Percentiles rank a stretch among this genome's conserved stretches.
Evolutionary conservation across 2,113 vertebrate species (phyloP).

Genomic region (Lichenostomus cassidix): DNA sequence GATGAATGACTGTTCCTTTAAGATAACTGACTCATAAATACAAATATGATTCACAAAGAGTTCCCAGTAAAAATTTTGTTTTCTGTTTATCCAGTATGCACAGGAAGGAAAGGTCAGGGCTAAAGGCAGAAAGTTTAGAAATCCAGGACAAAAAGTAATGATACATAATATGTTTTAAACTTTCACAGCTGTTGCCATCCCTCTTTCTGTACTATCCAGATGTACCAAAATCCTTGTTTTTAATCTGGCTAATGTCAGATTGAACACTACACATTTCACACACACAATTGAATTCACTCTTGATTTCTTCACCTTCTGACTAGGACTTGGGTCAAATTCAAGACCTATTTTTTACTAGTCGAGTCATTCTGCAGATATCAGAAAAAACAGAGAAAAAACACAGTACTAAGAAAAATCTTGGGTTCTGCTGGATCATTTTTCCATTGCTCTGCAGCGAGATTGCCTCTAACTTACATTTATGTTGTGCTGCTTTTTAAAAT

Average conservation of each 20-base stretch:
- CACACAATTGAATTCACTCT: background rate
- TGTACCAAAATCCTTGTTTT: background rate
- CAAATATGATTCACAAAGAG: background rate
- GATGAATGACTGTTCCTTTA: background rate
- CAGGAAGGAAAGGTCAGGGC: slow-evolving; percentile 27
- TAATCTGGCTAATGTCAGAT: slow-evolving; percentile 13
- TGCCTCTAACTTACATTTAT: background rate
- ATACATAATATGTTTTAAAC: background rate
- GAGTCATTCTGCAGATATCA: background rate
- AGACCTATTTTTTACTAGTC: background rate
- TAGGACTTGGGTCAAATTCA: background rate
- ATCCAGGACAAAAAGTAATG: background rate
- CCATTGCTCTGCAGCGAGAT: background rate
- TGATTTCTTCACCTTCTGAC: slow-evolving; percentile 35
- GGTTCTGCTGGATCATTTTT: background rate
- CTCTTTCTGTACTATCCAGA: slow-evolving; percentile 6
- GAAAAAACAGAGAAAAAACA: background rate
- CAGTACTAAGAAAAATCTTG: background rate
- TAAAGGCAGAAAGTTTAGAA: slow-evolving; percentile 35
- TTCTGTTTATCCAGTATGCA: background rate
- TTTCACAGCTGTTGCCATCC: slow-evolving; percentile 2
- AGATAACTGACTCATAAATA: background rate
- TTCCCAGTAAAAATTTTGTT: background rate
- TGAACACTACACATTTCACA: background rate
- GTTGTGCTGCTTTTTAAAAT: background rate